phyloP scores from a whole-genome alignment of 2,888 invertebrate species.

The Napeogenes sylphis region DNA sequence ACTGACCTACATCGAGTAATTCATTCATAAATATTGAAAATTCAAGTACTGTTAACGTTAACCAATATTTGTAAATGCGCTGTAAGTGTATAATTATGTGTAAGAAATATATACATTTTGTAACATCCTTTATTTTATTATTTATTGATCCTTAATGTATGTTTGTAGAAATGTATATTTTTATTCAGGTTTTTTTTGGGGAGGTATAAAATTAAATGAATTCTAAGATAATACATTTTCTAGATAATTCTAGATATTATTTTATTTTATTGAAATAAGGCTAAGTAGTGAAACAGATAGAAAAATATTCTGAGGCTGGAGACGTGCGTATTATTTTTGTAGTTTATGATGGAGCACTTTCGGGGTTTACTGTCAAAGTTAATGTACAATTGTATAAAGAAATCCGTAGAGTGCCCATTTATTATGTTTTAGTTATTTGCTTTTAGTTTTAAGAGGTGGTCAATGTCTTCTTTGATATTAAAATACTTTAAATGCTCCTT shows the following conservation, averaged over 20 bases:
- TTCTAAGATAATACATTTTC: no score
- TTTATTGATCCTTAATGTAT: no score
- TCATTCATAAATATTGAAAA: slow-evolving; percentile 35
- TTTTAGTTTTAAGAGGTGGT: slow-evolving; percentile 1
- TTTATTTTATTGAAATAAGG: no score
- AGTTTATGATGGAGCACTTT: neutral
- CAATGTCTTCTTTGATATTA: neutral
- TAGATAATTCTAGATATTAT: no score
- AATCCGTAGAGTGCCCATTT: neutral
- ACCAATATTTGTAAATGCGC: slow-evolving; percentile 15
- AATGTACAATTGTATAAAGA: neutral
- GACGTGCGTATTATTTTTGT: no score
- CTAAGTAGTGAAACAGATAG: no score
- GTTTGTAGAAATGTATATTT: no score
- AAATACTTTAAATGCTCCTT: neutral
- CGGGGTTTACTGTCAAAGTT: neutral
- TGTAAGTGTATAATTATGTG: neutral
- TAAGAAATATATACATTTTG: no score
- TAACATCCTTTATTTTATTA: no score
- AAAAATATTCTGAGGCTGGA: no score
- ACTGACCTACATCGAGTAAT: slow-evolving; percentile 35
- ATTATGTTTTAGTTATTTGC: neutral
- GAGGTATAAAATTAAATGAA: no score
- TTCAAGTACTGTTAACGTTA: slow-evolving; percentile 29
- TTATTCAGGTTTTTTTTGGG: no score